A percentile compares a stretch with the other conserved stretches of the same genome.
phyloP scores from a whole-genome alignment of 2,888 invertebrate species.

The Apoda limacodes region DNA sequence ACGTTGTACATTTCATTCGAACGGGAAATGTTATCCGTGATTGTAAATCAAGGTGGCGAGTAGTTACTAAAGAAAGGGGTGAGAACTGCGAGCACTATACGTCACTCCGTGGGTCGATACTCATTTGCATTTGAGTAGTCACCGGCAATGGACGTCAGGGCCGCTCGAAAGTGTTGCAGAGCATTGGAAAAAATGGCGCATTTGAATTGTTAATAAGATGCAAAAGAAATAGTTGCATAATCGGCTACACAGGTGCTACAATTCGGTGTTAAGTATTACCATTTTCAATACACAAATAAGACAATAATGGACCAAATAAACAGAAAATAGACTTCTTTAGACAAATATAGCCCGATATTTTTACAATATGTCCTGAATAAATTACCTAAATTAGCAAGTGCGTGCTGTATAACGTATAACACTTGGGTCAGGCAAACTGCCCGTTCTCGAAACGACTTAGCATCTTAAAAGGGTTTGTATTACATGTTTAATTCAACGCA shows the following conservation, averaged over 20 bases:
- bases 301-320: too few relatives aligned
- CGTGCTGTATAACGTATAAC: too few relatives aligned
- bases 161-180: constrained; percentile 61
- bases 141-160: constrained; percentile 56
- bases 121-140: constrained; percentile 63
- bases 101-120: constrained; percentile 60
- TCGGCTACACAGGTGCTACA: constrained; percentile 40
- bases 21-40: constrained; percentile 57
- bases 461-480: too few relatives aligned
- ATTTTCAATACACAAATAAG: too few relatives aligned
- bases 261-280: constrained; percentile 50
- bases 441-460: too few relatives aligned
- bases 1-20: constrained; percentile 46
- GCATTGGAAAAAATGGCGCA: constrained; percentile 51
- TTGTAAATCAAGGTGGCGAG: constrained; percentile 64
- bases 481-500: too few relatives aligned
- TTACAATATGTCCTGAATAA: too few relatives aligned
- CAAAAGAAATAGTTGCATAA: constrained; percentile 62
- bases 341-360: too few relatives aligned
- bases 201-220: constrained; percentile 62
- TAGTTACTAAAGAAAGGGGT: constrained; percentile 65
- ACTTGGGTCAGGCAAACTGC: too few relatives aligned
- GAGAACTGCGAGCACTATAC: constrained; percentile 59
- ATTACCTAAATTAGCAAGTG: too few relatives aligned
- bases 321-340: too few relatives aligned